Evolutionary conservation across 2,113 vertebrate genomes (phyloP).

Genomic region (Pholis gunnellus): DNA sequence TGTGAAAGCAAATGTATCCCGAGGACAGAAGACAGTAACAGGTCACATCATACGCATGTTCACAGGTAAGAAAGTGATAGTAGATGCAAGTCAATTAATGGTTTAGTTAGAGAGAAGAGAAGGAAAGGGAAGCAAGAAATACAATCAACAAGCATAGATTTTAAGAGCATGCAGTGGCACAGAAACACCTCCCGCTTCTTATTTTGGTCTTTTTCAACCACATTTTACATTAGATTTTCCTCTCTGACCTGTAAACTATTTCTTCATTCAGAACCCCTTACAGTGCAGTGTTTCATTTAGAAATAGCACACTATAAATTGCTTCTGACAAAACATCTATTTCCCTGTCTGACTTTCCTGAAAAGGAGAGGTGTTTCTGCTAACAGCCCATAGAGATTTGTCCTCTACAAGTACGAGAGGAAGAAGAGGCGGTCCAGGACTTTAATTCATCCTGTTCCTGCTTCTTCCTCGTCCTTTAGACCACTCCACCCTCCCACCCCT

Average conservation of each 20-base stretch:
- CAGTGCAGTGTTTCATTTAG: not conserved
- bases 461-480: constrained; percentile 47
- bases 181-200: constrained; percentile 69
- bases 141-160: constrained; percentile 28
- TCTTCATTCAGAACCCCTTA: constrained; percentile 13
- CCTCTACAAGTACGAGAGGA: constrained; percentile 64
- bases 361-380: constrained; percentile 74
- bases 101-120: constrained; percentile 36
- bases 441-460: constrained; percentile 14
- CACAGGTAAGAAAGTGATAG: constrained; percentile 3
- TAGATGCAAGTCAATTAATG: constrained; percentile 21
- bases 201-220: not conserved
- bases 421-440: constrained; percentile 60
- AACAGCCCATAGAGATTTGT: constrained; percentile 78
- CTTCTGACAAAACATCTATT: not conserved
- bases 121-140: constrained; percentile 30
- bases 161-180: constrained; percentile 74
- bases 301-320: constrained; percentile 31
- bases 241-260: not conserved
- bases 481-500: constrained; percentile 45
- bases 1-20: not conserved
- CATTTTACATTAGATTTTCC: not conserved
- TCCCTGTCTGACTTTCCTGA: constrained; percentile 5
- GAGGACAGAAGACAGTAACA: constrained; percentile 8
- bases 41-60: not conserved